Base-by-base conservation (phyloP, 1,140 invertebrate genomes). In the Babylonia areolata region DNA sequence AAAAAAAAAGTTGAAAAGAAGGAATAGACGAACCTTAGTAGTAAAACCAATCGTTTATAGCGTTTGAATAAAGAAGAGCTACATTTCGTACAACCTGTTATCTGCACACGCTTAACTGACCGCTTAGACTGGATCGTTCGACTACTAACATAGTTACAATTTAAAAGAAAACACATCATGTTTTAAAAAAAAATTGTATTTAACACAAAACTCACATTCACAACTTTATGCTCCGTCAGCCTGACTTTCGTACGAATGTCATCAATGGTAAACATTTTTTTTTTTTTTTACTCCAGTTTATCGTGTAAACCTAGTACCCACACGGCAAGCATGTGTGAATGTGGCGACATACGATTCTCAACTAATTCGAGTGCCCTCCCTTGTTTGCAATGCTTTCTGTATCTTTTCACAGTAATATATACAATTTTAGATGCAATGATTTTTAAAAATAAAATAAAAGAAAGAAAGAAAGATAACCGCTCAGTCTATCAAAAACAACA, bases 221-320 rank as follows among this genome's bases (percentile, higher is more conserved):
- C 87, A 42, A 94, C 81, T 54, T 91, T 90, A 87, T 94, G 89
- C 87, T 94, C 94, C 11, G 87, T 88, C 37, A 94, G 84, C 35
- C 87, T 84, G 84, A 94, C 92, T 85, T 91, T 86, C 58, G 90
- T 92, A 83, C 94, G 88, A 54, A 90, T 91, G 84, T 94, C 92
- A 40, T 94, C 90, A 51, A 90, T 88, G 39, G 84, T 80, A 42
- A 89, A 87, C 89, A 89, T 90, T 31, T 33, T 82, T 58, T 11
- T 15, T 37, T 73, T 35, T 33, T 12, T 73, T 20, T 51, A n/a
- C n/a, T n/a, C n/a, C n/a, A n/a, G n/a, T n/a, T n/a, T n/a, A n/a
- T n/a, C 46, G 9, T 23, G 28, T n/a, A 20, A 20, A 69, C 17
- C 64, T 12, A 9, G 64, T 69, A 23, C 64, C 9, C 17, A 3